Percentiles rank a stretch among this genome's conserved stretches.
Conservation (phyloP, 2,888 invertebrate species). For the Eupithecia centaureata region DNA sequence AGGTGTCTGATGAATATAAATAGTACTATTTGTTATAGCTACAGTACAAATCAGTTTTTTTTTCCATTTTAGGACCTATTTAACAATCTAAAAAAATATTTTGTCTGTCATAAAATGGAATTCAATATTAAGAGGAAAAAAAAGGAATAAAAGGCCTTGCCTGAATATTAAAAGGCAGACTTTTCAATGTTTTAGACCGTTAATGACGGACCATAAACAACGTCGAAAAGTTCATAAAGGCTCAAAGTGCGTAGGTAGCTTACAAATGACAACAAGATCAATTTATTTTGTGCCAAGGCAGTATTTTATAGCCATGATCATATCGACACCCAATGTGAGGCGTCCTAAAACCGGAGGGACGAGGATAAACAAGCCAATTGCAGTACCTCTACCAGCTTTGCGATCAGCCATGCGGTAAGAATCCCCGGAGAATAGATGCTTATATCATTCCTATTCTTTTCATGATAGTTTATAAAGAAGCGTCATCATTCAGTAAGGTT, state of each 20-base stretch:
- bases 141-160: too few relatives aligned
- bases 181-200: too few relatives aligned
- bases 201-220: too few relatives aligned
- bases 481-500: neutral
- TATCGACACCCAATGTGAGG: neutral
- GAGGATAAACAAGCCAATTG: neutral
- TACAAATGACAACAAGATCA: neutral
- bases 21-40: too few relatives aligned
- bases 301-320: neutral
- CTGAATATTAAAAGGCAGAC: too few relatives aligned
- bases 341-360: neutral
- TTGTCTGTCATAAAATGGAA: too few relatives aligned
- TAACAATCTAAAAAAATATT: neutral
- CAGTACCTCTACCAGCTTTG: neutral
- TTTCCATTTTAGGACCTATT: neutral
- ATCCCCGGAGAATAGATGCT: neutral
- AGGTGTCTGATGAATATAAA: too few relatives aligned
- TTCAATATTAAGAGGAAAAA: too few relatives aligned
- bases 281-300: conserved; percentile 6
- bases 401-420: neutral
- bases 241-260: neutral
- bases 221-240: neutral
- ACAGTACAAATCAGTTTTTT: too few relatives aligned
- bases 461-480: neutral
- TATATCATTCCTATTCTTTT: neutral